phyloP scores from a whole-genome alignment of 1,140 invertebrate species.

The Archivesica marissinica region DNA sequence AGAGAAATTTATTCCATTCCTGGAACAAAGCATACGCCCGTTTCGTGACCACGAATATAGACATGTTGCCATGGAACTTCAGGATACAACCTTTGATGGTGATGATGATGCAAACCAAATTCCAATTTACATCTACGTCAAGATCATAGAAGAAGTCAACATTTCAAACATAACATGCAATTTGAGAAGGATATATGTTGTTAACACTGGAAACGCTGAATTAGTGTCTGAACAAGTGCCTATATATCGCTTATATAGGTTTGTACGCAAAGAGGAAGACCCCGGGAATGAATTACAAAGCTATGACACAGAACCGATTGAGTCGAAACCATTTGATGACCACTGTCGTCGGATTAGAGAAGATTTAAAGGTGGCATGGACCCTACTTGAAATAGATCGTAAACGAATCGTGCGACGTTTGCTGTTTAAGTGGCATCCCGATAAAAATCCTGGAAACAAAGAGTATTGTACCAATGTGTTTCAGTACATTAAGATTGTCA shows the following conservation, averaged over 20 bases:
- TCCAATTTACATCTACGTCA: constrained; percentile 1
- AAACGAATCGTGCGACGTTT: constrained; percentile 74
- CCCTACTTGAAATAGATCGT: constrained; percentile 69
- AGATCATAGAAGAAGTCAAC: not conserved
- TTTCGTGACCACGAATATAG: constrained; percentile 42
- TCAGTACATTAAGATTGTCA: constrained; percentile 66
- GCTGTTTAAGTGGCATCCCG: constrained; percentile 81
- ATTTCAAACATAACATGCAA: not conserved
- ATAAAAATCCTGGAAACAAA: constrained; percentile 78
- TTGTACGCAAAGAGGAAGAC: constrained; percentile 50
- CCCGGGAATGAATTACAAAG: not conserved
- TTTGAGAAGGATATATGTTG: constrained; percentile 1
- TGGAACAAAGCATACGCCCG: constrained; percentile 27
- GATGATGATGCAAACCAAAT: not conserved
- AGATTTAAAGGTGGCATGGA: constrained; percentile 65
- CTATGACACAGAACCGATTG: not conserved
- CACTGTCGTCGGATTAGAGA: constrained; percentile 28
- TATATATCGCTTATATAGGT: constrained; percentile 71
- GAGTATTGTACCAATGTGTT: constrained; percentile 72
- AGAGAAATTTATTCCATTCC: constrained; percentile 36
- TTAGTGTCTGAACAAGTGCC: constrained; percentile 39
- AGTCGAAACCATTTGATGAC: constrained; percentile 33
- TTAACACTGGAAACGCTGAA: constrained; percentile 30
- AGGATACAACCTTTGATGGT: not conserved
- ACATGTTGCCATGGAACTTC: constrained; percentile 41